Evolutionary conservation across 2,113 vertebrate species (phyloP).

Genomic region (Tachycineta bicolor): DNA sequence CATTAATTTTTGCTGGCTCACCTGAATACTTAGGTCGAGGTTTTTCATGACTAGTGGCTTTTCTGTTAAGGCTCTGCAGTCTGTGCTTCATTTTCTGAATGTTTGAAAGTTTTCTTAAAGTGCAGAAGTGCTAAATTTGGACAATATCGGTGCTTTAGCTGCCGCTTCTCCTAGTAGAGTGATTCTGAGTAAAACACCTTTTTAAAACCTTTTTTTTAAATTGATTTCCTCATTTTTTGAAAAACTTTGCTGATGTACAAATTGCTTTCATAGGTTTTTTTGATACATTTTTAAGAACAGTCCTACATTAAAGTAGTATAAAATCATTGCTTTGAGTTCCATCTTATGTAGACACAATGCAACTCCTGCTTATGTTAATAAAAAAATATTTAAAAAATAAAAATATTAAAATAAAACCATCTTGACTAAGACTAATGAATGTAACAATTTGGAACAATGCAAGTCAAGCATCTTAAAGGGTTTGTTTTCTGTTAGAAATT

Average conservation of each 20-base stretch:
- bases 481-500: slow-evolving; percentile 43
- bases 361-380: not conserved
- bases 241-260: not conserved
- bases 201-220: not conserved
- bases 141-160: not conserved
- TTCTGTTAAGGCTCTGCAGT: not conserved
- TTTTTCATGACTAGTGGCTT: not conserved
- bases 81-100: not conserved
- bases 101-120: not conserved
- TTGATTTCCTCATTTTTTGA: not conserved
- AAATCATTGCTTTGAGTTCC: not conserved
- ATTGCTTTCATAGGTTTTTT: not conserved
- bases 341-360: not conserved
- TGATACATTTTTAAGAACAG: not conserved
- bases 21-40: not conserved
- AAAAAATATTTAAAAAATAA: not conserved
- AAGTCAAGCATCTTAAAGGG: not conserved
- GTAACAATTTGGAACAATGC: not conserved
- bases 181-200: not conserved
- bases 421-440: not conserved
- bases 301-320: not conserved
- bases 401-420: not conserved
- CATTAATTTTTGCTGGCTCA: not conserved
- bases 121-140: not conserved
- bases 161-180: not conserved